Evolutionary conservation across 2,797 vertebrate species (phyloP), one percentile per base, ranked within the genome.

Genomic region (Sciurus carolinensis): DNA sequence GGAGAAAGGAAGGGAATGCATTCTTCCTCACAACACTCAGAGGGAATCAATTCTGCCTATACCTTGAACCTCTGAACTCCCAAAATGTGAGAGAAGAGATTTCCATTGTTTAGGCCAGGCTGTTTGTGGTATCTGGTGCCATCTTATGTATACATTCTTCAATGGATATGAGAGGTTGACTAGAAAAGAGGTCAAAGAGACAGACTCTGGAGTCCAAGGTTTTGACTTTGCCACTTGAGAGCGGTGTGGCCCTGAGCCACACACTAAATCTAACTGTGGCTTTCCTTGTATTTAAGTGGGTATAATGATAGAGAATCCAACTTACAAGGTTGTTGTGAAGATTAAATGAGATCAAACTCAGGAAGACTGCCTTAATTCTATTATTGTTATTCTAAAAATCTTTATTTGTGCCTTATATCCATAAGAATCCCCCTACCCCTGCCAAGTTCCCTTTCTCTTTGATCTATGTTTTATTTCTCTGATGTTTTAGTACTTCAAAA

Each of bases 391-490:
- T 85, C 14, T 72, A 59, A 64, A 85, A 73, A 71, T 36, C 57
- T 71, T 90, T 28, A 24, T 50, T 44, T 87, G 18, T 42, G 73
- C 42, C 12, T 42, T 75, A 33, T 42, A 39, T 72, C 66, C 13
- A 66, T 28, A 90, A 66, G 26, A 77, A 39, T n/a, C 5, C 6
- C 54, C 18, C 54, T 14, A 15, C 26, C n/a, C n/a, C 24, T 81
- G 59, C 90, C 30, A 36, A 88, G 28, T 47, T 52, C 52, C 44
- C n/a, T 76, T 83, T 36, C 50, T 91, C 79, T 90, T 50, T 93
- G 84, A 28, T 33, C 73, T 87, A 52, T 30, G 75, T 91, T 84
- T 75, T 39, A 76, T 59, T 54, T 76, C 64, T 76, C 75, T 93
- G 73, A 82, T 64, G 28, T 57, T 77, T 93, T 54, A 73, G 64